Evolutionary conservation across 2,113 vertebrate genomes (phyloP), one percentile per base, ranked within the genome.

Genomic region (Ramphastos sulfuratus): DNA sequence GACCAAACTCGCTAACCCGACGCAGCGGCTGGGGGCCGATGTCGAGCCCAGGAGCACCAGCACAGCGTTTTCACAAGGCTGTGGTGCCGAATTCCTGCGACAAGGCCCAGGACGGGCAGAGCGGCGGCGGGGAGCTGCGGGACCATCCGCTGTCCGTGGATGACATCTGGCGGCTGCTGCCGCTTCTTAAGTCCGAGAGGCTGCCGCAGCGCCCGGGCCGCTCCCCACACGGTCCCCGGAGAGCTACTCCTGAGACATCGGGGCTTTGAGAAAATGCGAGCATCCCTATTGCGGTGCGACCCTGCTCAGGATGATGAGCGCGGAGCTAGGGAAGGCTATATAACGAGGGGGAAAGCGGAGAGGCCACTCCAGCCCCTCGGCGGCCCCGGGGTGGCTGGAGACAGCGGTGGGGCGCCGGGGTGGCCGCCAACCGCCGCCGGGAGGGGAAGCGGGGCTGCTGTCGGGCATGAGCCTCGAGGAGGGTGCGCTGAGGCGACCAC

Each of bases 81-180:
- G 63, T 15, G 6, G 31, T 9, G 54, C 70, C 78, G 2, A 65
- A 3, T 46, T 15, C 35, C 35, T 2, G 46, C 3, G 23, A 39
- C 4, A 20, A 5, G 55, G 65, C 55, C 37, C 85, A 6, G 9
- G 31, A 25, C 1, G 5, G 58, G 59, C 72, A 9, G 39, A 5
- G 46, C 60, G 6, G 79, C 15, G 27, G 37, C 66, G 4, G 42
- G 64, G 59, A 69, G 42, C 70, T 0, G 64, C 1, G 33, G 55
- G 30, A 10, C 46, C 55, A 60, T 92, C 21, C 37, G 17, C 94
- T 56, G 7, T n/a, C 52, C 85, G 23, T 5, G 76, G 85, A 28
- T 59, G 96, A 96, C 96, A 96, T 61, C 96, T 97, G 94, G 80
- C 69, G 96, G 96, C 79, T 9, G 65, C 78, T 6, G 63, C 59